Evolutionary conservation across 2,888 invertebrate species (phyloP).

Genomic region (Papilio protenor): DNA sequence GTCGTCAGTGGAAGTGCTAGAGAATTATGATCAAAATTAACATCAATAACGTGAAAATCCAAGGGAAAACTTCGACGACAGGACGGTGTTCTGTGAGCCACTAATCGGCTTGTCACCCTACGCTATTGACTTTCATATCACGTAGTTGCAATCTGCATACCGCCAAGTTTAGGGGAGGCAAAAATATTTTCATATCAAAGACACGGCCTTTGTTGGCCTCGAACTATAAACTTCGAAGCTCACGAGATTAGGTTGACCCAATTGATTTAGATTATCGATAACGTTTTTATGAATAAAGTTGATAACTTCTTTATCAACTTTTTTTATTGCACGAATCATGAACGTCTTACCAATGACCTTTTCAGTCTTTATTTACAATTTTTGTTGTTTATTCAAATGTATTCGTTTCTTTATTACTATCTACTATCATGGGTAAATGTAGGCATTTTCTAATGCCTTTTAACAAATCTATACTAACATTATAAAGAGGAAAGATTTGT

Average conservation of each 20-base stretch:
- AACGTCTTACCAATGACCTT: not conserved
- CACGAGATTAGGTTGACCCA: conserved; percentile 3
- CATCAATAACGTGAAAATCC: conserved; percentile 40
- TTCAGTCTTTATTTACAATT: not conserved
- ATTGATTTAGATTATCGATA: conserved; percentile 21
- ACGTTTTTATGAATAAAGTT: conserved; percentile 3
- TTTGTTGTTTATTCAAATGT: too few relatives aligned
- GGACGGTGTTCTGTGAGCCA: conserved; percentile 53
- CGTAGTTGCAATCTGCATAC: conserved; percentile 80
- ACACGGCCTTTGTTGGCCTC: conserved; percentile 13
- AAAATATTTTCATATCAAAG: conserved; percentile 40
- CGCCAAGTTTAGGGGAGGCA: conserved; percentile 44
- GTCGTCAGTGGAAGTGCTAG: not conserved
- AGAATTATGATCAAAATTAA: conserved; percentile 38
- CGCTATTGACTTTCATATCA: conserved; percentile 75
- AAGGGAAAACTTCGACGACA: conserved; percentile 40
- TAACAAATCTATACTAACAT: too few relatives aligned
- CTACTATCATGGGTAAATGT: too few relatives aligned
- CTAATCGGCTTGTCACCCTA: conserved; percentile 77
- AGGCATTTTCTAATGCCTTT: too few relatives aligned
- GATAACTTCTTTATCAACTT: not conserved
- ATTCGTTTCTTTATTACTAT: too few relatives aligned
- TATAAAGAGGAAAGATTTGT: too few relatives aligned
- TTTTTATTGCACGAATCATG: not conserved
- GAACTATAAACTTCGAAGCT: conserved; percentile 45